Evolutionary conservation across 2,113 vertebrate species (phyloP), one percentile per base, ranked within the genome.

Genomic region (Mustela lutreola): DNA sequence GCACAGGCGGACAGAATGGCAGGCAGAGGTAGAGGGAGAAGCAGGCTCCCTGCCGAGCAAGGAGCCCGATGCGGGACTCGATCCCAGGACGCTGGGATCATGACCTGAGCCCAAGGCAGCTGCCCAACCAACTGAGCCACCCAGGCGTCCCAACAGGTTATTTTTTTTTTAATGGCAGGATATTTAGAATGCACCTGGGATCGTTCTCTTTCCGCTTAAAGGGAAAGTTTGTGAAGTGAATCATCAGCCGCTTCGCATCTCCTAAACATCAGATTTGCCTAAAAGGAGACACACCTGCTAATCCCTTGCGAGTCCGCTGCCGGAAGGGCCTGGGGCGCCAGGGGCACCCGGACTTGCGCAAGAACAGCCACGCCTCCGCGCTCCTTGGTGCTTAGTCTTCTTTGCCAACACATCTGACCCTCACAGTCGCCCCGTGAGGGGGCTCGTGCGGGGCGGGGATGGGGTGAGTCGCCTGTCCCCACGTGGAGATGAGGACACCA

Each of bases 221-320:
- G 63, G 50, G 56, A 88, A 58, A 31, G 70, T 53, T 56, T 11
- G 39, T 85, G 63, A 80, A 91, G 91, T n/a, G 86, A 80, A 15
- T 78, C 95, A 63, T 28, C 48, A 67, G 93, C 87, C 62, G 18
- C 7, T 81, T 63, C 76, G 71, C 93, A 79, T 88, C 60, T 65
- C 90, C 89, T 70, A 63, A 89, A 81, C 94, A 89, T 71, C n/a
- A 18, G 71, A 76, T 81, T 92, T 78, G 73, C 93, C 63, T 89
- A 28, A 84, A 80, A 95, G 81, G 33, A 89, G 83, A 56, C 4
- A 22, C 58, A 81, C 88, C 83, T 96, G 93, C 84, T 56, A 26
- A 7, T 24, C 60, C 7, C 36, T 60, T 8, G 33, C 3, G 39
- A 45, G 28, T 42, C 71, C 21, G 14, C 11, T 10, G 1, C 16